Percentiles rank a stretch among this genome's conserved stretches.
Conservation (phyloP, 2,888 invertebrate species). For the Metellina segmentata region DNA sequence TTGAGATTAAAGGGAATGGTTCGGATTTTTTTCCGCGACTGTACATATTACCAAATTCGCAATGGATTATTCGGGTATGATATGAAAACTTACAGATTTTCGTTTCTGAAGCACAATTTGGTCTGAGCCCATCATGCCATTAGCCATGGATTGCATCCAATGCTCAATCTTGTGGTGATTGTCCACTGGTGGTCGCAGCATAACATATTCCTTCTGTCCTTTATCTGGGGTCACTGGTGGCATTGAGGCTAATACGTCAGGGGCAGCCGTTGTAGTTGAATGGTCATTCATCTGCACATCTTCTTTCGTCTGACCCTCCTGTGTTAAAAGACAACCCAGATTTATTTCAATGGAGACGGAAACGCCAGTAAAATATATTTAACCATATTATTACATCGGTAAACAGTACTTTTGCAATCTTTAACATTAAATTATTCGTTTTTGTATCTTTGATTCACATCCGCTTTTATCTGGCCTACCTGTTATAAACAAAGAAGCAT, state of each 20-base stretch:
- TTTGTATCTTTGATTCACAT: too few species aligned
- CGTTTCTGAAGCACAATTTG: not conserved
- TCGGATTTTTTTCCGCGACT: too few species aligned
- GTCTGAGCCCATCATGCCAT: not conserved
- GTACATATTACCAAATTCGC: too few species aligned
- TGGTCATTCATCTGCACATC: not conserved
- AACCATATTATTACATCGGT: too few species aligned
- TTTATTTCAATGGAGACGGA: too few species aligned
- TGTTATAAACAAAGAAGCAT: too few species aligned
- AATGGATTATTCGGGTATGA: too few species aligned
- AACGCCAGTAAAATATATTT: too few species aligned
- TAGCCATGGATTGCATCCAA: constrained; percentile 34
- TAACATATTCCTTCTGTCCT: constrained; percentile 60
- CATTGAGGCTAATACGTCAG: constrained; percentile 35
- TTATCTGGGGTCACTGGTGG: constrained; percentile 40
- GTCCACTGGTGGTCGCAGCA: constrained; percentile 50
- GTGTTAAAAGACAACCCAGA: not conserved
- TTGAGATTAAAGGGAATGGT: too few species aligned
- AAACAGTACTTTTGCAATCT: too few species aligned
- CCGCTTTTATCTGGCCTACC: too few species aligned
- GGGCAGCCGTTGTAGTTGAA: constrained; percentile 1
- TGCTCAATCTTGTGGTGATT: constrained; percentile 46
- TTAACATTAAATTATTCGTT: too few species aligned
- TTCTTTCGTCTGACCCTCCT: not conserved
- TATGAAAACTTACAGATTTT: constrained; percentile 7